Conservation (phyloP, 1,140 invertebrate species). For the Drusus annulatus region DNA sequence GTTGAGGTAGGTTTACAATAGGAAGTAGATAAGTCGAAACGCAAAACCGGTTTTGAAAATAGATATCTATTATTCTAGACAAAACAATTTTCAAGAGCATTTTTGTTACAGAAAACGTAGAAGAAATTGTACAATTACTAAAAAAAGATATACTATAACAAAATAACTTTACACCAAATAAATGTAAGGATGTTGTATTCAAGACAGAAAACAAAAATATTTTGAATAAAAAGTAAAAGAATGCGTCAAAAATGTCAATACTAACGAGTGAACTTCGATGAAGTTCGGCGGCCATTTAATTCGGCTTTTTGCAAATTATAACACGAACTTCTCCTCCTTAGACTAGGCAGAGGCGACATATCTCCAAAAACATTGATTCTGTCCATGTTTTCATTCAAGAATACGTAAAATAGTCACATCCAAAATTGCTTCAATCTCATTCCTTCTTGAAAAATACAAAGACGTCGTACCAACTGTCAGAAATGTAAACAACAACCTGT, state of each 20-base stretch:
- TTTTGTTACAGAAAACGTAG: too few relatives aligned
- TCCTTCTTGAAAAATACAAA: slow-evolving; percentile 3
- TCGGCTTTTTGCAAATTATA: slow-evolving; percentile 71
- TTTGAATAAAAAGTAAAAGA: background rate
- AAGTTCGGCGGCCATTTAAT: slow-evolving; percentile 69
- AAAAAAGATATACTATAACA: too few relatives aligned
- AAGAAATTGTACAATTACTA: too few relatives aligned
- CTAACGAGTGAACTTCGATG: slow-evolving; percentile 61
- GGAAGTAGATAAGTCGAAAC: too few relatives aligned
- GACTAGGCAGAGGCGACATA: slow-evolving; percentile 68
- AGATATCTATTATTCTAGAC: too few relatives aligned
- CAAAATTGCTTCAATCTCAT: slow-evolving; percentile 18
- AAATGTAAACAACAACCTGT: slow-evolving; percentile 69
- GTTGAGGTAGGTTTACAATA: too few relatives aligned
- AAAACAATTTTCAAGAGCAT: too few relatives aligned
- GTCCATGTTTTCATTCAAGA: slow-evolving; percentile 69
- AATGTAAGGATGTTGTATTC: too few relatives aligned
- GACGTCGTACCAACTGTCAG: slow-evolving; percentile 62
- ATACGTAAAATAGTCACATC: slow-evolving; percentile 42
- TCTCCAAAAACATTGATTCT: slow-evolving; percentile 69
- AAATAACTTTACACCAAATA: too few relatives aligned
- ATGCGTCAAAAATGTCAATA: slow-evolving; percentile 28
- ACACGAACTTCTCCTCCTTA: slow-evolving; percentile 69
- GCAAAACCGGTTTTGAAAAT: too few relatives aligned
- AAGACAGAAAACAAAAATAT: background rate